Evolutionary conservation across 2,888 invertebrate genomes (phyloP).

Genomic region (Drosophila cyrtoloma): DNA sequence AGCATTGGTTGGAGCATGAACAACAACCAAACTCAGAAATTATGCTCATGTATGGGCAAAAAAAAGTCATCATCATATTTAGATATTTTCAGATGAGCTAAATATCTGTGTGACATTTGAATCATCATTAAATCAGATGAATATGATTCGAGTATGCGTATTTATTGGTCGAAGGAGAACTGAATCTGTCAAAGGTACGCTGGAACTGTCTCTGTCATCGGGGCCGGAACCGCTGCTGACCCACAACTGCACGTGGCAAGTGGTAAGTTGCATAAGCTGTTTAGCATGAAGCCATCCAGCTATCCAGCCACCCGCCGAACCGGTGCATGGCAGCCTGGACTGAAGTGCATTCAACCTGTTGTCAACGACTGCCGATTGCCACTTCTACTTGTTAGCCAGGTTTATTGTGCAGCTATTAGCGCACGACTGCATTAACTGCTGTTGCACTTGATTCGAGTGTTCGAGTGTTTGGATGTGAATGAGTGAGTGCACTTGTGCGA

Average conservation of each 20-base stretch:
- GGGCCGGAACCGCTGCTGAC: constrained; percentile 21
- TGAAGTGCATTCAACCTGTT: constrained; percentile 59
- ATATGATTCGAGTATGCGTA: background rate
- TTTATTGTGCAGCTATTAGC: constrained; percentile 62
- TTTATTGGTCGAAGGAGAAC: background rate
- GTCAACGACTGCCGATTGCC: constrained; percentile 27
- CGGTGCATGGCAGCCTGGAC: constrained; percentile 19
- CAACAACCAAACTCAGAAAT: background rate
- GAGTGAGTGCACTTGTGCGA: constrained; percentile 19
- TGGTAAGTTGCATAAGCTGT: background rate
- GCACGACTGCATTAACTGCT: constrained; percentile 21
- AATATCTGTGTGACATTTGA: background rate
- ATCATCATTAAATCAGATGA: background rate
- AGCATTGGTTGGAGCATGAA: background rate
- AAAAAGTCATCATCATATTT: background rate
- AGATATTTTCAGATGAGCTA: background rate
- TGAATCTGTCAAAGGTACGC: background rate
- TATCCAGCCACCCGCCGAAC: constrained; percentile 30
- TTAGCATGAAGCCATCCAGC: background rate
- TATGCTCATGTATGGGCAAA: background rate
- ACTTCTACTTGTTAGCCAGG: constrained; percentile 67
- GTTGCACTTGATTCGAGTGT: constrained; percentile 24
- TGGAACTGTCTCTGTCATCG: background rate
- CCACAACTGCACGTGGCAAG: constrained; percentile 25
- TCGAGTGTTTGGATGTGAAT: constrained; percentile 10